Evolutionary conservation across 2,113 vertebrate species (phyloP).

Genomic region (Bufo gargarizans): DNA sequence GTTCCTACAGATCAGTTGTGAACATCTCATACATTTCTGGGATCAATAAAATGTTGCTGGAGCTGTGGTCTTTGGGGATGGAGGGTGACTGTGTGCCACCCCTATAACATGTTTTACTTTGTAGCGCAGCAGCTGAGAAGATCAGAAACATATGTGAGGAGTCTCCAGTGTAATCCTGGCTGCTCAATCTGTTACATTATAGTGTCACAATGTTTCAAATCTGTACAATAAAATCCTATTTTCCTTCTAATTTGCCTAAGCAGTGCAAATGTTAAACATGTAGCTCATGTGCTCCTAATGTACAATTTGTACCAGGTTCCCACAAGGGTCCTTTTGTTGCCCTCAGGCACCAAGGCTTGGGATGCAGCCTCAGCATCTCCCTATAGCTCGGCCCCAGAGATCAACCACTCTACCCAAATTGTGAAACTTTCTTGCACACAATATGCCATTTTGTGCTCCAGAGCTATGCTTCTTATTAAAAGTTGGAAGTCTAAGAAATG

Average conservation of each 20-base stretch:
- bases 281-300: too few species aligned
- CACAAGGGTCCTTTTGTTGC: too few species aligned
- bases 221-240: background rate
- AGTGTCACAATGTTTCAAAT: background rate
- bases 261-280: background rate
- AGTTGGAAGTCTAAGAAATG: too few species aligned
- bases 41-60: background rate
- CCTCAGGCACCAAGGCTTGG: too few species aligned
- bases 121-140: conserved; percentile 3
- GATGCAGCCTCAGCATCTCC: too few species aligned
- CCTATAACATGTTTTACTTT: conserved; percentile 10
- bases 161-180: background rate
- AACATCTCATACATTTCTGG: background rate
- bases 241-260: background rate
- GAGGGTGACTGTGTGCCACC: background rate
- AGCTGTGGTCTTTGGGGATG: background rate
- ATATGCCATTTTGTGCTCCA: too few species aligned
- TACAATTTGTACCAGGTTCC: too few species aligned
- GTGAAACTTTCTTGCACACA: too few species aligned
- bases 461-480: too few species aligned
- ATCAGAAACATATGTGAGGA: background rate
- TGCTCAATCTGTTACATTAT: background rate
- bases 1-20: background rate
- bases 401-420: too few species aligned
- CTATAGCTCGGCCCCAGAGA: too few species aligned